These are phyloP conservation scores for Trematomus loennbergii DNA, from an alignment of 2,113 vertebrate species.

Conservation along the genomic window DNA sequence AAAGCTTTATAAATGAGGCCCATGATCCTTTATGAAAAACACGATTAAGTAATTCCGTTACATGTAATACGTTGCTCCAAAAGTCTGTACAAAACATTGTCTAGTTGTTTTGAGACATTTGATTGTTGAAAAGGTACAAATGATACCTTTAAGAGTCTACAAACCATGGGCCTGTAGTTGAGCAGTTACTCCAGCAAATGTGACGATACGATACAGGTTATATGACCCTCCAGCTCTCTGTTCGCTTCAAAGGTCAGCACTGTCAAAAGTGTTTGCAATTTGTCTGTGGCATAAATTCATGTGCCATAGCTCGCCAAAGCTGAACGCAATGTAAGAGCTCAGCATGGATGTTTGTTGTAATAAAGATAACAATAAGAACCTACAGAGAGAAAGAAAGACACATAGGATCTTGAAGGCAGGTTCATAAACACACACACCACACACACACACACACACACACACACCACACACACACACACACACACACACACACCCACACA, in stretches of 20 bases:
- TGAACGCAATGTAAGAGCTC: neutral
- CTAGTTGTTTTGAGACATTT: no score
- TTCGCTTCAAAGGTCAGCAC: slow-evolving; percentile 12
- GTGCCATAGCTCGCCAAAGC: neutral
- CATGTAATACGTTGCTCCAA: no score
- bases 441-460: no score
- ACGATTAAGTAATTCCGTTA: no score
- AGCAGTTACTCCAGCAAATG: neutral
- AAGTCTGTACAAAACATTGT: no score
- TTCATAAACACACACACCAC: neutral
- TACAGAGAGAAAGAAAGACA: neutral
- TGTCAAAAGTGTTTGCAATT: neutral
- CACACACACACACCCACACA: no score
- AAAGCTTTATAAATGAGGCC: no score
- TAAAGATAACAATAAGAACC: no score
- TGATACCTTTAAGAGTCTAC: neutral
- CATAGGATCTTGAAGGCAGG: no score
- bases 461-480: no score
- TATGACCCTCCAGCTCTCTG: slow-evolving; percentile 18
- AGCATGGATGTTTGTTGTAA: neutral
- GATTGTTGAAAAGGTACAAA: no score
- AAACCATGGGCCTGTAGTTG: neutral
- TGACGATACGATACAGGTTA: neutral
- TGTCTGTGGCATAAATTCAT: neutral
- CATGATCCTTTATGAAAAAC: no score